A percentile compares a stretch with the other conserved stretches of the same genome.
phyloP scores from a whole-genome alignment of 2,797 vertebrate species.

The Netta rufina region DNA sequence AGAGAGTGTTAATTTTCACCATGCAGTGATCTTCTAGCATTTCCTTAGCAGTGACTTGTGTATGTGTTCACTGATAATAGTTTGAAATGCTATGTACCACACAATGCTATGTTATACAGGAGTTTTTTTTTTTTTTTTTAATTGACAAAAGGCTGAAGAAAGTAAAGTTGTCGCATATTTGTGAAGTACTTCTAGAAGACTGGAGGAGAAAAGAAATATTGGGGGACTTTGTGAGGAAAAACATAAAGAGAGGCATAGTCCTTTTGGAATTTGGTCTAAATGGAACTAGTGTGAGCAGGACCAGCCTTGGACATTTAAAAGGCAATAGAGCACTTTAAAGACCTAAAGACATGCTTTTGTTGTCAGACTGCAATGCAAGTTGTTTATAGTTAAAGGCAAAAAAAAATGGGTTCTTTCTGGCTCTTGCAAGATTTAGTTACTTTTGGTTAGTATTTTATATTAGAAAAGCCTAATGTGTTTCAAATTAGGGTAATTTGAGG shows the following conservation, averaged over 20 bases:
- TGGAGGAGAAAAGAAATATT: neutral
- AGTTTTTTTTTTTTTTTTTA: neutral
- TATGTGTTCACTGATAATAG: neutral
- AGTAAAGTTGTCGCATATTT: neutral
- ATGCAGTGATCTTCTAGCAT: neutral
- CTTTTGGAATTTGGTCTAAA: neutral
- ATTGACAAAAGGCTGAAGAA: neutral
- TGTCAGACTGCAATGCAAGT: neutral
- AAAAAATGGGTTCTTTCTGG: neutral
- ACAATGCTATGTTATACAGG: neutral
- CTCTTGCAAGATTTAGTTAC: constrained; percentile 14
- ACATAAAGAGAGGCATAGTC: neutral
- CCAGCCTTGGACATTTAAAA: neutral
- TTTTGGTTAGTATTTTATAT: constrained; percentile 1
- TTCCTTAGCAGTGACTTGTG: neutral
- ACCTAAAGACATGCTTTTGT: neutral
- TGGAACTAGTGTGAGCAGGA: constrained; percentile 10
- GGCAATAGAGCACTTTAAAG: neutral
- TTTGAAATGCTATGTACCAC: neutral
- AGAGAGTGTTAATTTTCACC: neutral
- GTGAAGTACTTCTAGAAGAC: neutral
- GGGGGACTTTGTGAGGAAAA: neutral
- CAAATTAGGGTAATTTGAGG: constrained; percentile 34
- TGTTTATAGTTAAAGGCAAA: constrained; percentile 30
- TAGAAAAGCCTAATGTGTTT: constrained; percentile 33